A percentile compares a stretch with the other conserved stretches of the same genome.
Evolutionary conservation across 37 sponge, comb jelly and placozoan species (phyloP).

Genomic region (Diacarnus erythraeanus): DNA sequence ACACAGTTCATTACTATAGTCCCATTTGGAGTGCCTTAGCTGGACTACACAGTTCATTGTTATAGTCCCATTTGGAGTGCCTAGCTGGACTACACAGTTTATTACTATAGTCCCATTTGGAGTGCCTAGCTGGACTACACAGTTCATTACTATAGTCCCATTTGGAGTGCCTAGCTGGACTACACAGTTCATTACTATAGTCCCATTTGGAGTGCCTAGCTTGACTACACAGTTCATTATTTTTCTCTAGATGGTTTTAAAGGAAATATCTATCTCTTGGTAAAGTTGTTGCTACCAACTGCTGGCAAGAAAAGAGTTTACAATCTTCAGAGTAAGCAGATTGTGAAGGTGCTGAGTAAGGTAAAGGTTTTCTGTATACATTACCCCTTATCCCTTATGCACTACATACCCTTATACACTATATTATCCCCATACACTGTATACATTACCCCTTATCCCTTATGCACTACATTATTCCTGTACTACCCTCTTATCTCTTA

Average conservation of each 20-base stretch:
- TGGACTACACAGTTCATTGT: not conserved
- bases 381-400: not conserved
- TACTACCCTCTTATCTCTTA: no score
- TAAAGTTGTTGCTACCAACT: slow-evolving; percentile 83
- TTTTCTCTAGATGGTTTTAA: slow-evolving; percentile 52
- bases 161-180: not conserved
- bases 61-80: no score
- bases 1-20: no score
- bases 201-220: no score
- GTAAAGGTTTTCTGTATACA: no score
- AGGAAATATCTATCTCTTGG: slow-evolving; percentile 76
- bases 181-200: not conserved
- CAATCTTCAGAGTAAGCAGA: slow-evolving; percentile 92
- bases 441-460: not conserved
- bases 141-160: no score
- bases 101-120: no score
- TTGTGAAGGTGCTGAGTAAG: slow-evolving; percentile 83
- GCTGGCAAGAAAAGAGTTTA: slow-evolving; percentile 90
- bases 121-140: no score
- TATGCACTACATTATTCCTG: not conserved
- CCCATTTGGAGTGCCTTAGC: not conserved
- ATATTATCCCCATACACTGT: not conserved
- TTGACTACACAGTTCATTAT: not conserved
- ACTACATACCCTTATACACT: not conserved
- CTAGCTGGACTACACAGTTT: no score